These are phyloP conservation scores for Phallusia fumigata DNA, from an alignment of 23 tunicate genomes.

Conservation along the genomic window DNA sequence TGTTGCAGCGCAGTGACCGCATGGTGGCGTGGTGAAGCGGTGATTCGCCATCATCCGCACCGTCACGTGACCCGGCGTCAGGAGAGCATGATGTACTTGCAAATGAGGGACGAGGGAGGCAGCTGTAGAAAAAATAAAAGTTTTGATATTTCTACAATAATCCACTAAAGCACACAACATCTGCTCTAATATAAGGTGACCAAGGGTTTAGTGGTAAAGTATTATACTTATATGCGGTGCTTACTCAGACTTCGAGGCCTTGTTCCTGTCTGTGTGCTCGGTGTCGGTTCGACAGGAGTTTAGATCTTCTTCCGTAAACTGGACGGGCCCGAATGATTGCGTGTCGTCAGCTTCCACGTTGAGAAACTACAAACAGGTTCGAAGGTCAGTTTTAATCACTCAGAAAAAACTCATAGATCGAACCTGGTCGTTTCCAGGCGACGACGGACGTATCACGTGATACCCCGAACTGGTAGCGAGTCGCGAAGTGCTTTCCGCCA, in stretches of 20 bases:
- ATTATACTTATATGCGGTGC: too few species aligned
- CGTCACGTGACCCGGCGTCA: background rate
- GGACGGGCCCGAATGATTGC: constrained; percentile 45
- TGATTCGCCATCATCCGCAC: background rate
- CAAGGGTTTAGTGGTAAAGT: too few species aligned
- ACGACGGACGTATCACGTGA: constrained; percentile 10
- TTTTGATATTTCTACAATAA: too few species aligned
- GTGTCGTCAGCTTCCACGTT: constrained; percentile 73
- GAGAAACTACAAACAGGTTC: too few species aligned
- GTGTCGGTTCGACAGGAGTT: background rate
- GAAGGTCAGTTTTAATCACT: too few species aligned
- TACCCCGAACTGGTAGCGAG: constrained; percentile 17
- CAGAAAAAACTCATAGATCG: too few species aligned
- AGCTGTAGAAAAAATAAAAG: background rate
- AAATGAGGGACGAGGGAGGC: background rate
- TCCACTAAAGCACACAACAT: too few species aligned
- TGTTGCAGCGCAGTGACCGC: constrained; percentile 7
- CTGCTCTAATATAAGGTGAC: too few species aligned
- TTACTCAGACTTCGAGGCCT: background rate
- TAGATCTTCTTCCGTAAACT: constrained; percentile 51
- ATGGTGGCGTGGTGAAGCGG: background rate
- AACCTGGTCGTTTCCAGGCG: constrained; percentile 11
- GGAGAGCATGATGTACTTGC: background rate
- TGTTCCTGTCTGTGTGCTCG: background rate
- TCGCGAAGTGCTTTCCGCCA: constrained; percentile 8